A percentile compares a stretch with the other conserved stretches of the same genome.
These are phyloP conservation scores for Lottia scabra DNA, from an alignment of 2,888 invertebrate species.

Conservation along the genomic window DNA sequence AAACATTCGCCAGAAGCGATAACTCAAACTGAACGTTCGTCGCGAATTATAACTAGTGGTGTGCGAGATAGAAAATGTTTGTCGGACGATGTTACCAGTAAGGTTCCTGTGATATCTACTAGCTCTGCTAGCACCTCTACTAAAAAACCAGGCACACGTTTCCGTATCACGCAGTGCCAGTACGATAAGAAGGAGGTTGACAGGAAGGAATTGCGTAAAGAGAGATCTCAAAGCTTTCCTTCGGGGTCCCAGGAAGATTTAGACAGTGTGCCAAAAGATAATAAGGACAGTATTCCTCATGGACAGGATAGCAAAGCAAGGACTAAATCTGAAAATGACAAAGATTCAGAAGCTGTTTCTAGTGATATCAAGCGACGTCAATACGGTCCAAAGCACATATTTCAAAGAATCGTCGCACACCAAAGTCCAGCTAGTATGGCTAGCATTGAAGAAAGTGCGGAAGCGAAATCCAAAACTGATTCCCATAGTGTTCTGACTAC, in stretches of 20 bases:
- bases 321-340: conserved; percentile 25
- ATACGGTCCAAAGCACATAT: background rate
- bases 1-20: conserved; percentile 34
- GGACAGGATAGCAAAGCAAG: conserved; percentile 37
- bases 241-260: conserved; percentile 27
- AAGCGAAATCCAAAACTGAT: conserved; percentile 4
- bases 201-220: conserved; percentile 27
- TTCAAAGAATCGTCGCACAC: background rate
- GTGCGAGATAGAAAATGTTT: conserved; percentile 38
- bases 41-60: conserved; percentile 27
- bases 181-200: background rate
- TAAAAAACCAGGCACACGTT: conserved; percentile 16
- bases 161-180: conserved; percentile 4
- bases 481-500: background rate
- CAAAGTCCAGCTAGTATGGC: background rate
- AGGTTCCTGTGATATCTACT: conserved; percentile 21
- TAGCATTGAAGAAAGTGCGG: conserved; percentile 4
- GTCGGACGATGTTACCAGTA: conserved; percentile 44
- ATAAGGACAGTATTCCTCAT: conserved; percentile 23
- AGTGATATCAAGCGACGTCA: background rate
- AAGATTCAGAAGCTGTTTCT: background rate
- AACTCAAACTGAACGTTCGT: conserved; percentile 25
- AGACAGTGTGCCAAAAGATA: conserved; percentile 26
- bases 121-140: background rate
- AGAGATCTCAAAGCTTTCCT: conserved; percentile 34